phyloP scores from a whole-genome alignment of 2,888 invertebrate species.

The Leptothorax acervorum region DNA sequence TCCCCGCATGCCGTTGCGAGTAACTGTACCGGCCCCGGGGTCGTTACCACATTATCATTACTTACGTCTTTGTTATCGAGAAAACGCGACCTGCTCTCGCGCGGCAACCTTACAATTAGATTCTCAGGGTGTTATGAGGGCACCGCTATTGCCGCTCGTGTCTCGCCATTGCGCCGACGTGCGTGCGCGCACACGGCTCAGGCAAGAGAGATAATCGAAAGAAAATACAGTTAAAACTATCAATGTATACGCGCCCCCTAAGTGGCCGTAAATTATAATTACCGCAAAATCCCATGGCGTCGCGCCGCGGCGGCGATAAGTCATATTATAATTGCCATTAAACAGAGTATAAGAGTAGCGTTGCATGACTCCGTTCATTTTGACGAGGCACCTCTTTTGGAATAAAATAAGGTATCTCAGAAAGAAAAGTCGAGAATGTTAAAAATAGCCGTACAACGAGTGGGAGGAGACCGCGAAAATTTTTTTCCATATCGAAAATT shows the following conservation, averaged over 20 bases:
- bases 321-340: conserved; percentile 20
- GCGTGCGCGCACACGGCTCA: not conserved
- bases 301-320: conserved; percentile 20
- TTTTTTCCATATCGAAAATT: not conserved
- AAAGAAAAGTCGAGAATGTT: not conserved
- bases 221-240: conserved; percentile 47
- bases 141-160: conserved; percentile 55
- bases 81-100: conserved; percentile 66
- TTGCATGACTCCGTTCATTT: conserved; percentile 38
- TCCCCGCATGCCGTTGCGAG: conserved; percentile 26
- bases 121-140: conserved; percentile 72
- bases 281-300: conserved; percentile 18
- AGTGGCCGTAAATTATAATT: conserved; percentile 40
- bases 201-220: conserved; percentile 31
- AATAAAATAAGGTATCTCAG: not conserved
- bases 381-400: not conserved
- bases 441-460: not conserved
- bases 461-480: too few relatives aligned
- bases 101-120: conserved; percentile 68
- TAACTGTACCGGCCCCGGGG: conserved; percentile 67
- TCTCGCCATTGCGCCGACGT: not conserved
- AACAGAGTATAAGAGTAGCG: not conserved
- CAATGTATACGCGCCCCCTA: conserved; percentile 23
- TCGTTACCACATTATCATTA: conserved; percentile 70
- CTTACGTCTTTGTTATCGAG: conserved; percentile 71